Percentiles rank a stretch among this genome's conserved stretches.
Conservation (phyloP, 2,113 vertebrate genomes). For the Corythoichthys haematopterus region DNA sequence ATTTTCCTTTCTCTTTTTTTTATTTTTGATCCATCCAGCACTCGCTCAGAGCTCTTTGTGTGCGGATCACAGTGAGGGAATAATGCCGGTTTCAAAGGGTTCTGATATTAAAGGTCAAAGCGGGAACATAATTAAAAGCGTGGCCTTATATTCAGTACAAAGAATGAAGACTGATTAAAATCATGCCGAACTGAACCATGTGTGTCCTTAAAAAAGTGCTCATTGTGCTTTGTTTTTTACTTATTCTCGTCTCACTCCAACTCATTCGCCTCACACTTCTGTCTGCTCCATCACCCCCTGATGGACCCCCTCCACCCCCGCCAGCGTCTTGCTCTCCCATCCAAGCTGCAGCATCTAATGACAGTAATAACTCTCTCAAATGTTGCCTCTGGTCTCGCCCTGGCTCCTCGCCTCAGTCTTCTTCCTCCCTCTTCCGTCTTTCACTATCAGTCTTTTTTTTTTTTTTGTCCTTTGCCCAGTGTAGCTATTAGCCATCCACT, state of each 20-base stretch:
- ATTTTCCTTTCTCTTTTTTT: neutral
- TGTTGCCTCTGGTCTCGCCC: constrained; percentile 47
- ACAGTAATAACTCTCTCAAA: constrained; percentile 74
- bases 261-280: no score
- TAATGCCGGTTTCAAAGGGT: neutral
- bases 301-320: no score
- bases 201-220: no score
- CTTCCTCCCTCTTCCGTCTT: constrained; percentile 34
- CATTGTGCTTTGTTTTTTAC: no score
- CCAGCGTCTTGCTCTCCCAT: constrained; percentile 23
- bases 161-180: no score
- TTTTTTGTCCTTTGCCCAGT: constrained; percentile 51
- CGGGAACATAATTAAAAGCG: neutral
- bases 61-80: neutral
- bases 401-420: neutral
- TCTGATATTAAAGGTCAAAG: constrained; percentile 20
- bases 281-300: constrained; percentile 39
- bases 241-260: no score
- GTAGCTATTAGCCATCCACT: constrained; percentile 69
- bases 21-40: no score
- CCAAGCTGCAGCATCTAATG: constrained; percentile 68
- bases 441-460: constrained; percentile 31
- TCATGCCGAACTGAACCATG: no score
- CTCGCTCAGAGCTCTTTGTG: neutral
- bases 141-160: no score